Conservation (phyloP, 2,113 vertebrate species). For the Myiozetetes cayanensis region DNA sequence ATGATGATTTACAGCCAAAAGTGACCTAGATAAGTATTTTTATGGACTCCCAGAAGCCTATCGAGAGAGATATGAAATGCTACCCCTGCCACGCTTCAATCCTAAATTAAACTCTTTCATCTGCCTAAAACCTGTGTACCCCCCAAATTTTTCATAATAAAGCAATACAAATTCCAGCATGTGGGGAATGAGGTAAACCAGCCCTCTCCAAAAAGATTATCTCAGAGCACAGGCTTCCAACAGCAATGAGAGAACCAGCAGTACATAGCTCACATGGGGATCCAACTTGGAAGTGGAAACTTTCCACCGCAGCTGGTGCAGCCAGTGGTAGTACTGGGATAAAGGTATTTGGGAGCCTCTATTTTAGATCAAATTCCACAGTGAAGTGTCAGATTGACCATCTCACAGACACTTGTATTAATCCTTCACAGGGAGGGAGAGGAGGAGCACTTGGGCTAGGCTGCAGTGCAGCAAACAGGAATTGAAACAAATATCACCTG, state of each 20-base stretch:
- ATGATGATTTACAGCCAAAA: neutral
- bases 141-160: neutral
- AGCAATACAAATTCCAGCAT: neutral
- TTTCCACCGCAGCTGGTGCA: neutral
- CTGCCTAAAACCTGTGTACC: neutral
- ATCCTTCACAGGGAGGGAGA: neutral
- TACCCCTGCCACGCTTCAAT: neutral
- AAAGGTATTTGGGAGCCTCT: neutral
- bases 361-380: neutral
- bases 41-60: neutral
- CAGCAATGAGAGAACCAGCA: neutral
- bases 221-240: neutral
- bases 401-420: neutral
- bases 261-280: neutral
- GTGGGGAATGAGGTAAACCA: neutral
- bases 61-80: neutral
- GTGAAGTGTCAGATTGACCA: neutral
- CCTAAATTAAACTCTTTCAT: neutral
- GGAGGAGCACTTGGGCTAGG: neutral
- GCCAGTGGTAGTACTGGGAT: fast-evolving
- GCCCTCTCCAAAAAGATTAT: neutral
- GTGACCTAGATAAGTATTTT: neutral
- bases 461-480: neutral
- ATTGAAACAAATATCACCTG: neutral
- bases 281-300: neutral